phyloP scores from a whole-genome alignment of 2,797 vertebrate genomes.

The Pantherophis vulpinus region DNA sequence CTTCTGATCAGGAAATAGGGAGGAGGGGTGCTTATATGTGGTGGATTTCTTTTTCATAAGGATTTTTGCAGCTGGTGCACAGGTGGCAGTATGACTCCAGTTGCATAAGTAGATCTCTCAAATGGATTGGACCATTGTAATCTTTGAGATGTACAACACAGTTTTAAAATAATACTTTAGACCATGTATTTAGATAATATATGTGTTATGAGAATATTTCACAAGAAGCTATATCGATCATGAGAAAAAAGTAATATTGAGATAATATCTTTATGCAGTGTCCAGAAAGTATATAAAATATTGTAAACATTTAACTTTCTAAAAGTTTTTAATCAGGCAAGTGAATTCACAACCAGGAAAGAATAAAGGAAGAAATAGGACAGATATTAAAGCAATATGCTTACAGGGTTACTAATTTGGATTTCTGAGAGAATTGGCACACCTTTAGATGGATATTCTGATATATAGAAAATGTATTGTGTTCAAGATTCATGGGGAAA shows the following conservation, averaged over 20 bases:
- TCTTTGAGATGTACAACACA: background rate
- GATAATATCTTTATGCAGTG: background rate
- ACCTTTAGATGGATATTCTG: background rate
- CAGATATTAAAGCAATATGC: background rate
- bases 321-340: background rate
- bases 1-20: slow-evolving; percentile 30
- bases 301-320: background rate
- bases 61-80: slow-evolving; percentile 34
- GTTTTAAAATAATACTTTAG: background rate
- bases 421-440: background rate
- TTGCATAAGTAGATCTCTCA: background rate
- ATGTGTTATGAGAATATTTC: background rate
- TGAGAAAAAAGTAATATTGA: background rate
- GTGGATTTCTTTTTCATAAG: slow-evolving; percentile 40
- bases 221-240: background rate
- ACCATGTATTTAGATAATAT: background rate
- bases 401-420: background rate
- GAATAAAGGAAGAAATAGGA: background rate
- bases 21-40: background rate
- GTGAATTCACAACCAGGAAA: background rate
- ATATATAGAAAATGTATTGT: background rate
- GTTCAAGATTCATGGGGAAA: background rate
- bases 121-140: background rate
- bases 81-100: background rate
- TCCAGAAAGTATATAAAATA: background rate